phyloP scores from a whole-genome alignment of 2,113 vertebrate genomes.

The Lophura nycthemera region DNA sequence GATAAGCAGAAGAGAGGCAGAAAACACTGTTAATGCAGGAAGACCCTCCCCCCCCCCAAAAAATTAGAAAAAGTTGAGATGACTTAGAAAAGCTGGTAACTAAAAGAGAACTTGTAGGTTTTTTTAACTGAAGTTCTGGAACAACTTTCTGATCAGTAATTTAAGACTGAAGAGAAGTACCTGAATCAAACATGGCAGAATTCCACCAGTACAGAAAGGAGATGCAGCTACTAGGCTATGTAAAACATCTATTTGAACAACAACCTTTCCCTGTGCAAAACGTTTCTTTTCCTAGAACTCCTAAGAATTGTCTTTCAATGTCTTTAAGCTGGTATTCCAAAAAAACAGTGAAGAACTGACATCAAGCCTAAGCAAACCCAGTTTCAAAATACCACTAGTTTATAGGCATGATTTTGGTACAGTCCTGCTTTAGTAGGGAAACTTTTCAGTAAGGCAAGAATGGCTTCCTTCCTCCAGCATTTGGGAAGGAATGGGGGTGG shows the following conservation, averaged over 20 bases:
- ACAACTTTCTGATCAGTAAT: neutral
- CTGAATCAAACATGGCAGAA: rapidly evolving
- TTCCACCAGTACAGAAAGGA: neutral
- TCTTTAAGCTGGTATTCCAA: neutral
- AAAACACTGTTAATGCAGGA: neutral
- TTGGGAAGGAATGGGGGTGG: neutral
- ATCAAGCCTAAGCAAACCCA: neutral
- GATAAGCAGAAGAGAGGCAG: neutral
- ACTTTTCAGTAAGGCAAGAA: neutral
- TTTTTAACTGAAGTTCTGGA: neutral
- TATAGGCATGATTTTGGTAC: neutral
- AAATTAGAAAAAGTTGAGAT: neutral
- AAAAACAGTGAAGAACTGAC: neutral
- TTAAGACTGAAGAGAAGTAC: neutral
- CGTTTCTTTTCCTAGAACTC: neutral
- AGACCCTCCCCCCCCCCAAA: neutral
- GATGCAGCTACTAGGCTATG: neutral
- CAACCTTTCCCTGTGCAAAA: neutral
- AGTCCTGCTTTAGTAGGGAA: neutral
- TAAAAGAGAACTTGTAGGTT: neutral
- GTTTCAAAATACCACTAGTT: neutral
- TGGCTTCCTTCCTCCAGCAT: neutral
- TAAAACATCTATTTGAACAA: neutral
- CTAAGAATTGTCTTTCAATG: neutral
- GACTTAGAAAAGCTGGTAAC: neutral